Conservation (phyloP, 2,888 invertebrate species). For the Dynastes hyllus region DNA sequence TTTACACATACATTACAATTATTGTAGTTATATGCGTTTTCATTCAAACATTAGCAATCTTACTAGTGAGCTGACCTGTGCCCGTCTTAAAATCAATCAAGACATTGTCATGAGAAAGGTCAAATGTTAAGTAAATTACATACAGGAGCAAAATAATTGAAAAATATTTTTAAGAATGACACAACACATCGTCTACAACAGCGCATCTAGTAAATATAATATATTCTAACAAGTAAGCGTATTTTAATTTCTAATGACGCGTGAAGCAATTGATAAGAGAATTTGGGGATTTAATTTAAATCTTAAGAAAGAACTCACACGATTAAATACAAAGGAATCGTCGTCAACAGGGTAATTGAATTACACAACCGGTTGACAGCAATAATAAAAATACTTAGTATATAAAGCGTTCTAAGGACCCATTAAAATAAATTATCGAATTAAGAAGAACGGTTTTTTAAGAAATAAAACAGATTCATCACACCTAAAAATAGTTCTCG, state of each 20-base stretch:
- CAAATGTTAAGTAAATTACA: too few species aligned
- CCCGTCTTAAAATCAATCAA: too few species aligned
- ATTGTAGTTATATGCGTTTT: too few species aligned
- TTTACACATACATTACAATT: too few species aligned
- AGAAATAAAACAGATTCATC: not conserved
- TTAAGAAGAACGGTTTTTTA: not conserved
- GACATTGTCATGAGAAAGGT: too few species aligned
- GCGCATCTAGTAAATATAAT: too few species aligned
- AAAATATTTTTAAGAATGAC: too few species aligned
- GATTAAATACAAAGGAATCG: conserved; percentile 1
- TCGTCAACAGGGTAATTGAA: not conserved
- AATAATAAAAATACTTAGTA: conserved; percentile 4
- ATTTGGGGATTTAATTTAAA: not conserved
- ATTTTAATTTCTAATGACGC: not conserved
- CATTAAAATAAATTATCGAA: conserved; percentile 18
- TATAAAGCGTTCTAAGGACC: not conserved
- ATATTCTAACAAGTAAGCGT: too few species aligned
- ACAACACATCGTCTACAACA: too few species aligned
- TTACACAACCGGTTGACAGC: not conserved
- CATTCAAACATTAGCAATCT: too few species aligned
- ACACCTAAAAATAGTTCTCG: conserved; percentile 17
- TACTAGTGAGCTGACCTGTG: too few species aligned
- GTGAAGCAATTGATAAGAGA: conserved; percentile 11
- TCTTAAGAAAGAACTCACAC: not conserved
- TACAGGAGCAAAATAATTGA: too few species aligned